These are phyloP conservation scores for Pheosia tremula DNA, from an alignment of 2,888 invertebrate genomes.

Conservation along the genomic window DNA sequence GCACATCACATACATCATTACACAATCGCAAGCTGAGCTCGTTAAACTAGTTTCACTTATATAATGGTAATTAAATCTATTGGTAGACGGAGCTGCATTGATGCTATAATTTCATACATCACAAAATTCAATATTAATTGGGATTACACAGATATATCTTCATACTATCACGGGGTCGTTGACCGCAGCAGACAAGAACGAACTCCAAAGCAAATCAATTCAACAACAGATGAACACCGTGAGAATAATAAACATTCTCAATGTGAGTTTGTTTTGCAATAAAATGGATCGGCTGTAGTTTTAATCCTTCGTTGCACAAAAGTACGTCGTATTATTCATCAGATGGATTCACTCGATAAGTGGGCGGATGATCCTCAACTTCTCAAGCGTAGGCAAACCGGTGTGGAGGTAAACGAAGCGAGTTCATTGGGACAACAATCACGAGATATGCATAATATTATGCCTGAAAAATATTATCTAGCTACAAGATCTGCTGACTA, in stretches of 20 bases:
- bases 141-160: not conserved
- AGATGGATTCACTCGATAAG: conserved; percentile 36
- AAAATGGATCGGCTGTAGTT: conserved; percentile 34
- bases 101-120: not conserved
- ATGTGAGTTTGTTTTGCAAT: conserved; percentile 37
- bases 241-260: conserved; percentile 29
- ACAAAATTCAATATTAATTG: not conserved
- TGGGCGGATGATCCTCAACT: conserved; percentile 48
- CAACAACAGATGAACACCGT: conserved; percentile 30
- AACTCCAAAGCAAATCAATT: conserved; percentile 30
- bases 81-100: not conserved
- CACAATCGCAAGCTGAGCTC: conserved; percentile 15
- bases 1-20: not conserved
- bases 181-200: conserved; percentile 24
- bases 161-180: conserved; percentile 15
- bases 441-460: conserved; percentile 15
- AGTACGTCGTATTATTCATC: conserved; percentile 49
- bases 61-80: conserved; percentile 1
- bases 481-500: not conserved
- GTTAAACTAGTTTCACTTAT: conserved; percentile 8
- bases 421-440: conserved; percentile 21
- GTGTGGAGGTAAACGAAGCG: conserved; percentile 18
- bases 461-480: conserved; percentile 8
- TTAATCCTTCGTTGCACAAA: conserved; percentile 39
- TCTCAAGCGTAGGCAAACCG: conserved; percentile 60